phyloP scores from a whole-genome alignment of 2,797 vertebrate genomes.

The Rousettus madagascariensis region DNA sequence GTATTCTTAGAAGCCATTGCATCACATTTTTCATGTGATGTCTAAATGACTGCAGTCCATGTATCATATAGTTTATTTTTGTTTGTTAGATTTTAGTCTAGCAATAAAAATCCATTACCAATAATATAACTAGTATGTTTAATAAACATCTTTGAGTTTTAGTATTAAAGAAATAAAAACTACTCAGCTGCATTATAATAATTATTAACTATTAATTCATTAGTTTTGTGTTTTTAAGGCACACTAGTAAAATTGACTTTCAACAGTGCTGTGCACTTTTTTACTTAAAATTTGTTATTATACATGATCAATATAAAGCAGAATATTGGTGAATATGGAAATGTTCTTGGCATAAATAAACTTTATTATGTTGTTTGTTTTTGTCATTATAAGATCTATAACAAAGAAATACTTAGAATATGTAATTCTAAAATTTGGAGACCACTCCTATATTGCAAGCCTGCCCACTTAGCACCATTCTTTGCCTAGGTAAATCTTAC shows the following conservation, averaged over 20 bases:
- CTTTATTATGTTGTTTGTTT: background rate
- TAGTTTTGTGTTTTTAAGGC: background rate
- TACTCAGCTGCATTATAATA: background rate
- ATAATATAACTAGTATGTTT: background rate
- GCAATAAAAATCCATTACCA: background rate
- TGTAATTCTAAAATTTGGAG: background rate
- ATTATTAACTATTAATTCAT: background rate
- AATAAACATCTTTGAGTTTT: conserved; percentile 1
- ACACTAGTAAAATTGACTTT: background rate
- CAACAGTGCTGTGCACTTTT: background rate
- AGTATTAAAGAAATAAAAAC: conserved; percentile 14
- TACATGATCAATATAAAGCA: background rate
- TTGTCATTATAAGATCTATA: background rate
- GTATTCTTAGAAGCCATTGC: background rate
- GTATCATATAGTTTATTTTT: background rate
- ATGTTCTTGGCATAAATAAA: background rate
- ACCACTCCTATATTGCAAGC: background rate
- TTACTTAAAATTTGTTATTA: background rate
- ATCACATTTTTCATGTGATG: background rate
- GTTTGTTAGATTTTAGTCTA: background rate
- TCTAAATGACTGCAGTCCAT: background rate
- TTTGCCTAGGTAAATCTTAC: background rate
- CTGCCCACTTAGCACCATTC: background rate
- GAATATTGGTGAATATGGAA: background rate
- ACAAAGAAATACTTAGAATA: background rate